Conservation (phyloP, 2,888 invertebrate species). For the Parnassius mnemosyne region DNA sequence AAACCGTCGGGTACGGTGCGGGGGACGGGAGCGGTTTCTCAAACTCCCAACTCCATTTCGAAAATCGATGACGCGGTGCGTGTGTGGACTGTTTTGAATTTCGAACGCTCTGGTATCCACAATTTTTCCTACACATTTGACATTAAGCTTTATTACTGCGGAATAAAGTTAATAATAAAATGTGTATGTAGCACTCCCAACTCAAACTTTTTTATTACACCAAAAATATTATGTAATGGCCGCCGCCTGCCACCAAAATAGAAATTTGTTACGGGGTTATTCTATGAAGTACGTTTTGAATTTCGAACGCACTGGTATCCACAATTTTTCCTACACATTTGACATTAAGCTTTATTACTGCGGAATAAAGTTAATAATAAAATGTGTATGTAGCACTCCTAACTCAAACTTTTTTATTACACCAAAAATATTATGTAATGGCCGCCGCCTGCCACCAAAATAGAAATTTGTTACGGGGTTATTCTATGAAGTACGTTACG, state of each 20-base stretch:
- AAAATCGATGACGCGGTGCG: slow-evolving; percentile 70
- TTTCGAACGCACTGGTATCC: too few species aligned
- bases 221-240: slow-evolving; percentile 17
- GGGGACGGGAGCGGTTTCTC: slow-evolving; percentile 37
- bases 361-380: neutral
- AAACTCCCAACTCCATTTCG: slow-evolving; percentile 53
- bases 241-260: slow-evolving; percentile 18
- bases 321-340: slow-evolving; percentile 2
- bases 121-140: slow-evolving; percentile 1
- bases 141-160: neutral
- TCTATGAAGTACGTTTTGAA: slow-evolving; percentile 1
- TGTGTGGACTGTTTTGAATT: slow-evolving; percentile 61
- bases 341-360: neutral
- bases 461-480: slow-evolving; percentile 12
- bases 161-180: neutral
- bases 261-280: slow-evolving; percentile 11
- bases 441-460: slow-evolving; percentile 17
- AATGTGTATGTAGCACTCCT: neutral
- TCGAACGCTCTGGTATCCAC: slow-evolving; percentile 14
- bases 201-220: slow-evolving; percentile 16
- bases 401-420: slow-evolving; percentile 17
- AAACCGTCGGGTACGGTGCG: slow-evolving; percentile 6
- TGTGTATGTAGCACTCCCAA: neutral
- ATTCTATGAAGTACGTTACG: slow-evolving; percentile 4
- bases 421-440: slow-evolving; percentile 17